Percentiles rank a stretch among this genome's conserved stretches.
Conservation (phyloP, 2,113 vertebrate genomes). For the Syrmaticus mikado region DNA sequence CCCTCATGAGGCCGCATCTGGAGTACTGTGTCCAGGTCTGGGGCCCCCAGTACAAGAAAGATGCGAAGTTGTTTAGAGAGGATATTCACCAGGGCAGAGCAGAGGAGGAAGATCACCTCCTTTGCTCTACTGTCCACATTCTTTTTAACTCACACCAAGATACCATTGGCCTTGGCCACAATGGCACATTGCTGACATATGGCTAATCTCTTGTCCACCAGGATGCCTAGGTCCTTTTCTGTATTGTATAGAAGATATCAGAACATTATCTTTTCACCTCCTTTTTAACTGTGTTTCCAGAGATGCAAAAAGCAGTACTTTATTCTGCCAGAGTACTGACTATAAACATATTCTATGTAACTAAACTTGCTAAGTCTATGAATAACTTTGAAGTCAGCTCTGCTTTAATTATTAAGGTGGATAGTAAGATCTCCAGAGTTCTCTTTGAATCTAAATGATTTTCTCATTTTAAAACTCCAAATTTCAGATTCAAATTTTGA, state of each 20-base stretch:
- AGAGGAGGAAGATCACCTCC: no score
- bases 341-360: neutral
- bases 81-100: no score
- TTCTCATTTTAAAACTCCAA: neutral
- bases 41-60: no score
- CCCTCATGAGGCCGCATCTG: no score
- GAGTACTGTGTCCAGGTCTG: no score
- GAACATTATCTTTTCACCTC: neutral
- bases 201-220: neutral
- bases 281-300: neutral
- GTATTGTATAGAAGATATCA: neutral
- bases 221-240: neutral
- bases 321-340: neutral
- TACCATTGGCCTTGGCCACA: no score
- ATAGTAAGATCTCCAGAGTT: neutral
- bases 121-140: no score
- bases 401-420: neutral
- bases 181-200: neutral
- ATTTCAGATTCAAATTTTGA: neutral
- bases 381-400: neutral
- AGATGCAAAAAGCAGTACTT: neutral
- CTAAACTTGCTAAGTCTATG: neutral
- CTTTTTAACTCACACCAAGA: no score
- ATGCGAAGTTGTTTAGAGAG: no score
- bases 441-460: neutral